Conservation (phyloP, 2,888 invertebrate species). For the Callinectes sapidus region DNA sequence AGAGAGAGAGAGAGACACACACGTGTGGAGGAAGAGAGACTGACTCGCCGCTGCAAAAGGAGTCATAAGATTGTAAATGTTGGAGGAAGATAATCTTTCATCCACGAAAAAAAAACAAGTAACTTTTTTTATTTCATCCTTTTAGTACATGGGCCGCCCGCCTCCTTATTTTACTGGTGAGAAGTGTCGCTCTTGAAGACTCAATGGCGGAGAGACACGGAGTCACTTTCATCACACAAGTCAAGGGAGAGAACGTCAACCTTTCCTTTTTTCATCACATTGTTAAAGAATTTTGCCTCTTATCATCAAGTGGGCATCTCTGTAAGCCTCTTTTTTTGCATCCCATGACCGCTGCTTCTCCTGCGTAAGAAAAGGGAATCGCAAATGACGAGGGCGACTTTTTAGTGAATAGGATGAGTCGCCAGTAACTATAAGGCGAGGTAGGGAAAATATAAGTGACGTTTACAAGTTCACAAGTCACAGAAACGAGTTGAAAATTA, state of each 20-base stretch:
- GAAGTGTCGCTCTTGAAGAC: not conserved
- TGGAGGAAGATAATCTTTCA: not conserved
- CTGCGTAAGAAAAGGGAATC: no score
- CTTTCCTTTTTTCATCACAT: not conserved
- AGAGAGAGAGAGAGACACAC: no score
- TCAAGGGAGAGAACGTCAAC: slow-evolving; percentile 3
- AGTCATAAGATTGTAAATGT: not conserved
- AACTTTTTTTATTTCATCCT: not conserved
- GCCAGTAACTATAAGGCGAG: no score
- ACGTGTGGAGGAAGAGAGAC: not conserved
- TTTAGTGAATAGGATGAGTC: not conserved
- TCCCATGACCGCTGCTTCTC: no score
- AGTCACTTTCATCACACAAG: not conserved
- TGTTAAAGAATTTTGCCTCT: not conserved
- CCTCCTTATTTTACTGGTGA: not conserved
- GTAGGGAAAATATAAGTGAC: not conserved
- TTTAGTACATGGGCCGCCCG: not conserved
- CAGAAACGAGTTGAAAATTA: not conserved
- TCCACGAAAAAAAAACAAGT: not conserved
- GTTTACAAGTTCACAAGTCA: not conserved
- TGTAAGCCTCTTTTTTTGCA: not conserved
- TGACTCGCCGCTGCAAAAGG: not conserved
- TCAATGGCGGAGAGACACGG: not conserved
- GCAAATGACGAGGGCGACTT: not conserved
- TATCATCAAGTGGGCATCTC: not conserved